A percentile compares a stretch with the other conserved stretches of the same genome.
Evolutionary conservation across 2,113 vertebrate species (phyloP).

Genomic region (Toxostoma redivivum): DNA sequence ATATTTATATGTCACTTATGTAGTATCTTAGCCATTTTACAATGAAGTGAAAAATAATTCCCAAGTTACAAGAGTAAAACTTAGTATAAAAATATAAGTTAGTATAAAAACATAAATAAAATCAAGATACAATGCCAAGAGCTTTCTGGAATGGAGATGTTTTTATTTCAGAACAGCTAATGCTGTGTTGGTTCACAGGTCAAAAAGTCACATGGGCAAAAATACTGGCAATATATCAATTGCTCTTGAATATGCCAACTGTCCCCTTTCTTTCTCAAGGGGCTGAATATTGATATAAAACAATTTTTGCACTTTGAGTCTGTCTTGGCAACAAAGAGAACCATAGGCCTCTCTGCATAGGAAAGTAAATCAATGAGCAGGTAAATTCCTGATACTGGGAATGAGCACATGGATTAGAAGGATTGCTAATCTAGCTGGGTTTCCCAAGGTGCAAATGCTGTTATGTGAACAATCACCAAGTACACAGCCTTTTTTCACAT

Average conservation of each 20-base stretch:
- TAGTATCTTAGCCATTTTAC: constrained; percentile 23
- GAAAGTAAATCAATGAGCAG: not conserved
- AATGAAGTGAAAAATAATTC: constrained; percentile 17
- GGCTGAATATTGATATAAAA: not conserved
- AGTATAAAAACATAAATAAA: constrained; percentile 38
- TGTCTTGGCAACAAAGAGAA: not conserved
- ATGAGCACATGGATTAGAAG: not conserved
- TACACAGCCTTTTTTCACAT: not conserved
- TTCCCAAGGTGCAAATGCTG: not conserved
- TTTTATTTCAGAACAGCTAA: constrained; percentile 23
- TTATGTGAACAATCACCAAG: constrained; percentile 12
- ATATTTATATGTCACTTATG: constrained; percentile 57
- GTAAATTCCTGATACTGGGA: not conserved
- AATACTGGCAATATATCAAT: not conserved
- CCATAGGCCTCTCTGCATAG: not conserved
- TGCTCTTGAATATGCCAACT: not conserved
- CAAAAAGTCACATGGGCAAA: constrained; percentile 28
- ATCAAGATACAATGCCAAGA: constrained; percentile 27
- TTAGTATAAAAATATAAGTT: not conserved
- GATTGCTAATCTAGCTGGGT: not conserved
- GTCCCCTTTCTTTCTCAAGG: not conserved
- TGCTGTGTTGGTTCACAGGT: not conserved
- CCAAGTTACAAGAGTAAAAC: not conserved
- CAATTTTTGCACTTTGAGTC: not conserved
- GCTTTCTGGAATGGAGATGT: not conserved